A percentile compares a stretch with the other conserved stretches of the same genome.
phyloP scores from a whole-genome alignment of 2,797 vertebrate species.

The Anguilla obscura region DNA sequence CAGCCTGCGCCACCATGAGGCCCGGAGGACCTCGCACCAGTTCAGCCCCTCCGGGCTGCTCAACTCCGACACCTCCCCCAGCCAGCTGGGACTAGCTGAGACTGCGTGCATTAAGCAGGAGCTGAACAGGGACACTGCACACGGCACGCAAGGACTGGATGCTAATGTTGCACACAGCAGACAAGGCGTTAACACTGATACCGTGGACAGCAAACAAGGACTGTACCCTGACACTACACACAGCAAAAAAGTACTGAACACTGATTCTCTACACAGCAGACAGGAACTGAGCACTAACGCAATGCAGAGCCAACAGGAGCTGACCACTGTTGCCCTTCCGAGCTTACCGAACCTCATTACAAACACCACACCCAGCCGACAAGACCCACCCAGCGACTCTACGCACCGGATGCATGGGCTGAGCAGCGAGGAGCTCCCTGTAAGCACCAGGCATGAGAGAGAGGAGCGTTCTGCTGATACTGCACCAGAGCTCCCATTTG shows the following conservation, averaged over 20 bases:
- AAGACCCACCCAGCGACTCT: not conserved
- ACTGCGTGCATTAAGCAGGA: slow-evolving; percentile 3
- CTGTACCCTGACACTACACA: not conserved
- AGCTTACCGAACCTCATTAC: slow-evolving; percentile 27
- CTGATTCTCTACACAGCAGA: not conserved
- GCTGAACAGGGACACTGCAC: slow-evolving; percentile 1
- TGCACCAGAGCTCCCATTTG: slow-evolving; percentile 37
- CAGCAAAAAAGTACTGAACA: not conserved
- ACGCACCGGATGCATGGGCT: not conserved
- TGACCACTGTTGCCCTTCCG: slow-evolving; percentile 48
- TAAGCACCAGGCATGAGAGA: not conserved
- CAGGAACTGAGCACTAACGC: slow-evolving; percentile 17
- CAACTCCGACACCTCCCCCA: slow-evolving; percentile 28
- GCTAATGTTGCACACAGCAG: slow-evolving; percentile 1
- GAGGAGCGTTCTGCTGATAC: not conserved
- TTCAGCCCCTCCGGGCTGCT: slow-evolving; percentile 36
- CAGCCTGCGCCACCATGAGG: slow-evolving; percentile 63
- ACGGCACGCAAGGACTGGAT: slow-evolving; percentile 5
- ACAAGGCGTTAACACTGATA: slow-evolving; percentile 18
- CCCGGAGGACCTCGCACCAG: slow-evolving; percentile 57
- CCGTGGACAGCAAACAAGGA: not conserved
- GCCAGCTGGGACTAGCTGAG: slow-evolving; percentile 21
- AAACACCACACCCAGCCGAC: not conserved
- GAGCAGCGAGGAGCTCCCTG: not conserved
- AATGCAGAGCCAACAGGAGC: slow-evolving; percentile 5